These are phyloP conservation scores for Pungitius pungitius DNA, from an alignment of 2,113 vertebrate species.

Conservation along the genomic window DNA sequence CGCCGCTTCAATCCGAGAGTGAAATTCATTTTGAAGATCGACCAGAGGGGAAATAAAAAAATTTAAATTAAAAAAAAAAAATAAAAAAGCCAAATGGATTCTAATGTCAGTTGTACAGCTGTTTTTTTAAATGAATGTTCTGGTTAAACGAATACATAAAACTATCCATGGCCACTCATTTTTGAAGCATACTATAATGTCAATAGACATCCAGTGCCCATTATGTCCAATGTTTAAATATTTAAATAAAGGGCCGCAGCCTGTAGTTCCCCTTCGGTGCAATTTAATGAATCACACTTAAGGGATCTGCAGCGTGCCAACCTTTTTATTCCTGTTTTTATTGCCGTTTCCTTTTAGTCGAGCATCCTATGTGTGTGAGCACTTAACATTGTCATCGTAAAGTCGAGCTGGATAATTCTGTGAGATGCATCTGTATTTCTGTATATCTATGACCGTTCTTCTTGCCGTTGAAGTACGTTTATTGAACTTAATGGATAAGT, in stretches of 20 bases:
- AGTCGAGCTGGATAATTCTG: not conserved
- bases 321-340: not conserved
- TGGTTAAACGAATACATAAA: conserved; percentile 2
- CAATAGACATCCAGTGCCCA: not conserved
- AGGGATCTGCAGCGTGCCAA: not conserved
- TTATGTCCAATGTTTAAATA: not conserved
- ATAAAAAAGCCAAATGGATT: no score
- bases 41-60: not conserved
- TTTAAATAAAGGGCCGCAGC: not conserved
- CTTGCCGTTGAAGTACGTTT: not conserved
- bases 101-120: not conserved
- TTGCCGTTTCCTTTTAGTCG: no score
- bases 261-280: not conserved
- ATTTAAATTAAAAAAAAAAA: no score
- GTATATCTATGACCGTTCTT: no score
- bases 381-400: not conserved
- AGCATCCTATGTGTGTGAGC: not conserved
- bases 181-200: not conserved
- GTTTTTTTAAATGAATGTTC: not conserved
- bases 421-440: not conserved
- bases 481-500: not conserved
- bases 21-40: not conserved
- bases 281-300: not conserved
- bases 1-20: not conserved
- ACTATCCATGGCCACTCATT: not conserved